Conservation (phyloP, 2,888 invertebrate species). For the Thumatha senex region DNA sequence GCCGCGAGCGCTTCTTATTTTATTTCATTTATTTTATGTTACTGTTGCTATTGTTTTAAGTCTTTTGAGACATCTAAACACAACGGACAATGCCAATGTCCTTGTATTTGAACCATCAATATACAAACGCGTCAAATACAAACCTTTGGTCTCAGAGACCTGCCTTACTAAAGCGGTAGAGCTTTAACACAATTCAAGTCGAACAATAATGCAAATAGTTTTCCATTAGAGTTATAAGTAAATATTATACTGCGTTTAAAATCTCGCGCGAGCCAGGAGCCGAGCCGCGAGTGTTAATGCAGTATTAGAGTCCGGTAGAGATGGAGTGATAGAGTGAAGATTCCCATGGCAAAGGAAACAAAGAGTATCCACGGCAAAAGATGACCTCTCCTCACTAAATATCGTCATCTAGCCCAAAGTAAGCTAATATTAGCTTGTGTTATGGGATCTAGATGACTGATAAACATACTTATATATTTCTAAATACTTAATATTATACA, state of each 20-base stretch:
- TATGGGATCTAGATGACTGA: no score
- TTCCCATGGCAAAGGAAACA: constrained; percentile 31
- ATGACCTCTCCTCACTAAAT: background rate
- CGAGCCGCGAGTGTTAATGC: no score
- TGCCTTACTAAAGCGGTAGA: constrained; percentile 1
- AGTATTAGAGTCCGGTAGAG: constrained; percentile 12
- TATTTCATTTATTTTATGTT: background rate
- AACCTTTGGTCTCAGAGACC: constrained; percentile 1
- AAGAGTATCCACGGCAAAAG: constrained; percentile 15
- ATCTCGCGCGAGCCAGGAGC: no score
- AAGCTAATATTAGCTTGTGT: no score
- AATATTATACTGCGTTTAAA: no score
- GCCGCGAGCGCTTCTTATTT: background rate
- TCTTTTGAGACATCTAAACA: no score
- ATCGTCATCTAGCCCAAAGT: no score
- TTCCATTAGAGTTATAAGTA: constrained; percentile 33
- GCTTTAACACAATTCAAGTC: constrained; percentile 15
- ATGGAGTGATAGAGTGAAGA: constrained; percentile 10
- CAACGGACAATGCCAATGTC: background rate
- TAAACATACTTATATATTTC: no score
- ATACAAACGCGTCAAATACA: constrained; percentile 1
- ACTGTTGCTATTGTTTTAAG: background rate
- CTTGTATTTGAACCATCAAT: background rate
- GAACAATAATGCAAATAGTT: constrained; percentile 38
- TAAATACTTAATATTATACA: no score